Evolutionary conservation across 2,797 vertebrate species (phyloP).

Genomic region (Botia almorhae): DNA sequence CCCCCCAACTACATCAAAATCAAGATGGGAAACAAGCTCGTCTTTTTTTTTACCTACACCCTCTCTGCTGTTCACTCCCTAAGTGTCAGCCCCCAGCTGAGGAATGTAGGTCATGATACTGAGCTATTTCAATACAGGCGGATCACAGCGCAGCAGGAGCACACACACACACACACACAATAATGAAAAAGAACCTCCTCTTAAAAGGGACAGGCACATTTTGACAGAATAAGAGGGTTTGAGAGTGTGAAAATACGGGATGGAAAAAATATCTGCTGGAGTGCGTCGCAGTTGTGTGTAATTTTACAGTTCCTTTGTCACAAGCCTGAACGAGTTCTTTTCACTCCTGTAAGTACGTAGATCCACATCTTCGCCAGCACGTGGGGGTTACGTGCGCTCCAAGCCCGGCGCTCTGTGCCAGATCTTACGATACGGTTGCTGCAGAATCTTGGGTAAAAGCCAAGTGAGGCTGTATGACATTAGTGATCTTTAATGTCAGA

Average conservation of each 20-base stretch:
- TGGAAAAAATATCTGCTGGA: conserved; percentile 42
- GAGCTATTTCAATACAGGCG: conserved; percentile 58
- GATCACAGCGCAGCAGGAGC: conserved; percentile 54
- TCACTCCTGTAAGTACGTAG: conserved; percentile 1
- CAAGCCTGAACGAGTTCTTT: conserved; percentile 28
- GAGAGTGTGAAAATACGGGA: conserved; percentile 27
- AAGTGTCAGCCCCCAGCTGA: conserved; percentile 53
- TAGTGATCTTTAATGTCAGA: background rate
- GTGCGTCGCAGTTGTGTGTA: conserved; percentile 33
- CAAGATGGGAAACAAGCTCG: conserved; percentile 29
- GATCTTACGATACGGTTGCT: background rate
- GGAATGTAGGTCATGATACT: conserved; percentile 62
- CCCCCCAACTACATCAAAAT: conserved; percentile 11
- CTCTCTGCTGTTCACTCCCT: conserved; percentile 25
- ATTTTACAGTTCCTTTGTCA: conserved; percentile 12
- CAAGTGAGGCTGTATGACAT: background rate
- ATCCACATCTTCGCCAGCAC: conserved; percentile 1
- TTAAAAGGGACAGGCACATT: conserved; percentile 31
- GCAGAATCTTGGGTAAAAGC: background rate
- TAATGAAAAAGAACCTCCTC: background rate
- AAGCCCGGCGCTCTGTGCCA: background rate
- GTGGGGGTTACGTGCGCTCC: conserved; percentile 41
- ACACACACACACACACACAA: background rate
- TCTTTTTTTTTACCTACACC: conserved; percentile 50
- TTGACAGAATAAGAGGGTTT: conserved; percentile 31